These are phyloP conservation scores for Acrocyrtus sp. DNA, from an alignment of 2,888 invertebrate genomes.

Conservation along the genomic window DNA sequence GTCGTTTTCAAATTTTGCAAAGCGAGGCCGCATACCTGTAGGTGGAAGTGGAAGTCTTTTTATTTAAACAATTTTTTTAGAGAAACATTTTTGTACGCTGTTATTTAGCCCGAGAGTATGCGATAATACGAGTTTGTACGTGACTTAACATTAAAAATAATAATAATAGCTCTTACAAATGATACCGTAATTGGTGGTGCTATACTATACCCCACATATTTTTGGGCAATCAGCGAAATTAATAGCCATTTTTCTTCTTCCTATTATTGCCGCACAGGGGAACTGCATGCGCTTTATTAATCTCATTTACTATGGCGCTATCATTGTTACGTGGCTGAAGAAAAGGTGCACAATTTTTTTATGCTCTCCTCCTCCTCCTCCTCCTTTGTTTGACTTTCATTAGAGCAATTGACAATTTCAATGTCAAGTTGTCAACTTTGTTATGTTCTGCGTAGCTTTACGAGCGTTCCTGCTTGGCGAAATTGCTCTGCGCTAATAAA, in stretches of 20 bases:
- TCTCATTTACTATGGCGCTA: not conserved
- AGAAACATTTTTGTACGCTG: too few species aligned
- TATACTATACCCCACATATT: too few species aligned
- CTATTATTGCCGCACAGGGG: not conserved
- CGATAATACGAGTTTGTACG: not conserved
- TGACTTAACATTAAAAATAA: not conserved
- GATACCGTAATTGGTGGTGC: not conserved
- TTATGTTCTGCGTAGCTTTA: not conserved
- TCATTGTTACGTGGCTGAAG: not conserved
- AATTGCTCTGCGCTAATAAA: not conserved
- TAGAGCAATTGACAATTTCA: constrained; percentile 45
- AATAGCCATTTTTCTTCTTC: not conserved
- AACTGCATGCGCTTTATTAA: too few species aligned
- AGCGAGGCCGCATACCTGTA: too few species aligned
- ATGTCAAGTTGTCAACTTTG: constrained; percentile 40
- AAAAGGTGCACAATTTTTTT: constrained; percentile 24
- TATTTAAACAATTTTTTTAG: too few species aligned
- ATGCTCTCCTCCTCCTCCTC: not conserved
- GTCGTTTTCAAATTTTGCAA: too few species aligned
- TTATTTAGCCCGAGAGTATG: too few species aligned
- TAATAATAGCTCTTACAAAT: not conserved
- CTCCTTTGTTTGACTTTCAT: too few species aligned
- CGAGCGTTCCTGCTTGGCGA: not conserved
- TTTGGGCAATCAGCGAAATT: not conserved
- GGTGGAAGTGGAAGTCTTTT: too few species aligned